Percentiles rank a stretch among this genome's conserved stretches.
These are phyloP conservation scores for Drosophila leonis DNA, from an alignment of 2,888 invertebrate genomes.

Conservation along the genomic window DNA sequence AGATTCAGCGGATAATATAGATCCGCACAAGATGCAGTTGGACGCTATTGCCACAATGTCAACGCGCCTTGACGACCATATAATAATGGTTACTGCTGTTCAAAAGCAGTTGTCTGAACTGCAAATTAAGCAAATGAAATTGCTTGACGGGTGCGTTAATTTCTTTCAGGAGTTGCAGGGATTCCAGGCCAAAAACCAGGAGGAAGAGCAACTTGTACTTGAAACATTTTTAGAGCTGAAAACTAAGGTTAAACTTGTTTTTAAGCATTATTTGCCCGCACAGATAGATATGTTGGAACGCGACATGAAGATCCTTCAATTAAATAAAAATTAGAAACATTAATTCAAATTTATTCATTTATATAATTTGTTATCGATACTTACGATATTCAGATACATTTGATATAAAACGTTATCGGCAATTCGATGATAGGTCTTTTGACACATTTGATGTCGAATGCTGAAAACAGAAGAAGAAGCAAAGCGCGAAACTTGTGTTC, in stretches of 20 bases:
- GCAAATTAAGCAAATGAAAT: slow-evolving; percentile 28
- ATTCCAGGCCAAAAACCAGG: slow-evolving; percentile 9
- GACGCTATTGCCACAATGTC: slow-evolving; percentile 32
- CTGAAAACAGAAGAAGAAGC: neutral
- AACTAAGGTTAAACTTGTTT: slow-evolving; percentile 36
- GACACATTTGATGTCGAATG: neutral
- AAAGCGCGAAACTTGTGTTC: slow-evolving; percentile 24
- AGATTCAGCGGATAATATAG: neutral
- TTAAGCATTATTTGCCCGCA: slow-evolving; percentile 33
- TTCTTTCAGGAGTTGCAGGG: slow-evolving; percentile 35
- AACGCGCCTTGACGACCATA: slow-evolving; percentile 35
- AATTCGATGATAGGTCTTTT: neutral
- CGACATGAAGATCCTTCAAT: slow-evolving; percentile 7
- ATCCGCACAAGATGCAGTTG: slow-evolving; percentile 30
- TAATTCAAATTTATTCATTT: neutral
- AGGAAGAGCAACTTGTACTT: slow-evolving; percentile 27
- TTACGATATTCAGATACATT: neutral
- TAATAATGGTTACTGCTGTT: slow-evolving; percentile 23
- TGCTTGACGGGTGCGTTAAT: slow-evolving; percentile 38
- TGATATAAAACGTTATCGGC: neutral
- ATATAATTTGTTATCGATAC: neutral
- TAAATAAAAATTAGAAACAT: neutral
- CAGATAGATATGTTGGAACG: slow-evolving; percentile 33
- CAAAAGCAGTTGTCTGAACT: slow-evolving; percentile 36
- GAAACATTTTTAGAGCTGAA: slow-evolving; percentile 35